Evolutionary conservation across 2,888 invertebrate species (phyloP).

Genomic region (Apamea epomidion): DNA sequence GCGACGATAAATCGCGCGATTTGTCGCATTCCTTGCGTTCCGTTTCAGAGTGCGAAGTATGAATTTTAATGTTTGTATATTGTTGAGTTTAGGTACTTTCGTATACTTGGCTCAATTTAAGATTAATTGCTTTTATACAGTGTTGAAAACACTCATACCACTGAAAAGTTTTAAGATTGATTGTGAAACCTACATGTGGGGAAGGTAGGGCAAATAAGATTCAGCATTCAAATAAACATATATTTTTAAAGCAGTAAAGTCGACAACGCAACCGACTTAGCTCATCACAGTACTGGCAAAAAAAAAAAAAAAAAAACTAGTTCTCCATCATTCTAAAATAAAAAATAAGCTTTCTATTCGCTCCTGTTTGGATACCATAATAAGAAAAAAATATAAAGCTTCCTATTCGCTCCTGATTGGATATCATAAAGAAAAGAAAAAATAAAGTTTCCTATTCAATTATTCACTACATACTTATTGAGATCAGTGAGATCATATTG

Average conservation of each 20-base stretch:
- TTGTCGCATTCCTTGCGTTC: conserved; percentile 50
- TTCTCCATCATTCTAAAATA: neutral
- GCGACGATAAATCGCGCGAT: conserved; percentile 46
- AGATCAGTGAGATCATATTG: neutral
- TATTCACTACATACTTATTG: neutral
- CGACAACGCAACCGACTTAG: neutral
- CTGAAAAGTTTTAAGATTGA: neutral
- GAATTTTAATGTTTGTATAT: conserved; percentile 36
- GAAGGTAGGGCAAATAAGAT: neutral
- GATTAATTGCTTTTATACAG: neutral
- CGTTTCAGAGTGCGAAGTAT: conserved; percentile 50
- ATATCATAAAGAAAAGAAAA: too few species aligned
- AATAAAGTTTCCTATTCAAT: neutral
- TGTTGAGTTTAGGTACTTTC: conserved; percentile 8
- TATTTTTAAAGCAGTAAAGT: too few species aligned
- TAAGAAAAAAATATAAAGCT: neutral
- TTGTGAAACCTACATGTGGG: neutral
- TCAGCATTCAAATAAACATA: neutral
- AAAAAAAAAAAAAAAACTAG: neutral
- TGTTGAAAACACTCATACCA: neutral
- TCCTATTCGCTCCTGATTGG: too few species aligned
- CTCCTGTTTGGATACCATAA: neutral
- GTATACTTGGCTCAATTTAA: neutral
- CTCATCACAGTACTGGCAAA: neutral
- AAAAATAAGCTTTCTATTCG: neutral